A percentile compares a stretch with the other conserved stretches of the same genome.
Evolutionary conservation across 2,888 invertebrate genomes (phyloP).

Genomic region (Chironomus tentans): DNA sequence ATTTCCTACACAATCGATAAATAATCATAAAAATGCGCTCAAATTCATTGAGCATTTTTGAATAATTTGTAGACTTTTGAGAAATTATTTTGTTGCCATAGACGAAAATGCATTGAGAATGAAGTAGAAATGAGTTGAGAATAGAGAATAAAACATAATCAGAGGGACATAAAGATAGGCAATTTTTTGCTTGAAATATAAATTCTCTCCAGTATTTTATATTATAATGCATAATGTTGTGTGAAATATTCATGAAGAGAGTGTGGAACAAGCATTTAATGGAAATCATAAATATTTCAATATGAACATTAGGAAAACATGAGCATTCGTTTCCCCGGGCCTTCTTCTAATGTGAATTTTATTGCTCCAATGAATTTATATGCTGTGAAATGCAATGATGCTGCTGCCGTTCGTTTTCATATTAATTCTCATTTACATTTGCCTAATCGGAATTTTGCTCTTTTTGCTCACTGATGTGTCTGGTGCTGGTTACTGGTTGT

Average conservation of each 20-base stretch:
- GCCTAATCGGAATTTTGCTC: neutral
- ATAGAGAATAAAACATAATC: too few relatives aligned
- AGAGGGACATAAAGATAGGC: too few relatives aligned
- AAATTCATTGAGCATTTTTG: too few relatives aligned
- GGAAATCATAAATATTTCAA: constrained; percentile 23
- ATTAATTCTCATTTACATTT: neutral
- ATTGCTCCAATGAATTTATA: constrained; percentile 19
- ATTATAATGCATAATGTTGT: neutral
- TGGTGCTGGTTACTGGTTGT: too few relatives aligned
- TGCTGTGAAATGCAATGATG: constrained; percentile 2
- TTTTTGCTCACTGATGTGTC: neutral
- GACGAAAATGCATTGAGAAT: too few relatives aligned
- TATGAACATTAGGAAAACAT: constrained; percentile 1
- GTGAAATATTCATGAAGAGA: constrained; percentile 19
- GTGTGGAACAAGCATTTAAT: constrained; percentile 11
- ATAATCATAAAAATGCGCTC: too few relatives aligned
- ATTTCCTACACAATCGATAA: too few relatives aligned
- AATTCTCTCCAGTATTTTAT: too few relatives aligned
- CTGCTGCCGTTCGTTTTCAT: neutral
- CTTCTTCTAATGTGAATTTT: constrained; percentile 19
- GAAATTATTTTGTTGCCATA: too few relatives aligned
- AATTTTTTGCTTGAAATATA: too few relatives aligned
- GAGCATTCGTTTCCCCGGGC: neutral
- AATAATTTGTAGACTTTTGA: too few relatives aligned
- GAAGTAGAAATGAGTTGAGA: too few relatives aligned